Base-by-base conservation (phyloP, 2,888 invertebrate genomes). In the Drosophila barbarae region DNA sequence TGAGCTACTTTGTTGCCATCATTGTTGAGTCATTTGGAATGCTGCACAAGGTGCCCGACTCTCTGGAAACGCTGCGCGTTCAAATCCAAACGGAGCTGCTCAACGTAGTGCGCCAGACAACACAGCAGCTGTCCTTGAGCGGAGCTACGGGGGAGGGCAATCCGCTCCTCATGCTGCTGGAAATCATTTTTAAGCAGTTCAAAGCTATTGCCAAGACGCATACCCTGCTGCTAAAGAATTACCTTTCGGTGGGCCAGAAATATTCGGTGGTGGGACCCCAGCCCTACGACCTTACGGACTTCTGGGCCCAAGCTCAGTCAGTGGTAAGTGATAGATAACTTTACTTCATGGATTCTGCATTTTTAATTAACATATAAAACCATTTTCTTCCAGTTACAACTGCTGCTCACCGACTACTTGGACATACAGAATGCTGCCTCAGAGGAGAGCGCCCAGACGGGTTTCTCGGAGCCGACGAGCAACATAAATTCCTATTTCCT, bases 261-360 rank as follows among this genome's bases (percentile, higher is more conserved):
- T 91, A 93, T 84, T 87, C 93, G 46, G 86, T 89, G 5, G 86
- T 85, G 3, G 87, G 86, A 12, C 86, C 88, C 0, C 84, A 83
- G 34, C 81, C 86, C 5, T 95, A 95, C 86, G 93, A 93, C 83
- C 92, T 94, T 86, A 91, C 93, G 38, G 95, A 96, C 87, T 96
- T 96, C 74, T 98, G 97, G 97, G 93, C 93, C 41, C 95, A 96
- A 80, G 95, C 96, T 36, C 97, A 98, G 88, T 93, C 94, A 87
- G 96, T 96, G 83, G 96, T 96, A 90, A 90, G 93, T 91, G 8
- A 13, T 1, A 2, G 6, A 8, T 5, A 4, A 6, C 6, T 46
- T 18, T 6, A 42, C 32, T 10, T 36, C 4, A 4, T 7, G 9
- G 7, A 4, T 7, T 9, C 3, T 36, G 3, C 21, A 3, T 21